A percentile compares a stretch with the other conserved stretches of the same genome.
Conservation (phyloP, 2,113 vertebrate species). For the Solenodon paradoxus region DNA sequence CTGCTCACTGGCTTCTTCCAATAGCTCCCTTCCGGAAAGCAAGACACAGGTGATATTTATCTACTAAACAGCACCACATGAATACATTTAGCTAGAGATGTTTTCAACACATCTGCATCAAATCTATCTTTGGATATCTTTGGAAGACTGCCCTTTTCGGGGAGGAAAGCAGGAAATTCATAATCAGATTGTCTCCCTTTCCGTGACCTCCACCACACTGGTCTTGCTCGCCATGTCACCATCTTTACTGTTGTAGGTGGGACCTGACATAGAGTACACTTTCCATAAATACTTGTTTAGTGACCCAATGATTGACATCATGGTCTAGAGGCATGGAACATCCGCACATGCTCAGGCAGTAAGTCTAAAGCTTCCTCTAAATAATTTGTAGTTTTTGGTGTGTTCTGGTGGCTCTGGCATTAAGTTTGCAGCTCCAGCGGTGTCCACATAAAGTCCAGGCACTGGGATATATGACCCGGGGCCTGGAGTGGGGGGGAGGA, state of each 20-base stretch:
- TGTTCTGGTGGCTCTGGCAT: too few species aligned
- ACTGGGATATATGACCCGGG: too few species aligned
- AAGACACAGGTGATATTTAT: neutral
- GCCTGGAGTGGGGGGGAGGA: too few species aligned
- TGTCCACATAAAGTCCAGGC: too few species aligned
- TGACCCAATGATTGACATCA: neutral
- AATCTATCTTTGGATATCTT: conserved; percentile 38
- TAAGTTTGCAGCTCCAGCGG: too few species aligned
- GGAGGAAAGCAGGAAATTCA: conserved; percentile 33
- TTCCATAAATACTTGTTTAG: neutral
- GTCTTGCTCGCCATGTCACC: neutral
- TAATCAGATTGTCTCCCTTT: neutral
- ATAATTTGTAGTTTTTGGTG: too few species aligned
- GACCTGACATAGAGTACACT: neutral
- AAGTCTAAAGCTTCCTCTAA: neutral
- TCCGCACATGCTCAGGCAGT: neutral
- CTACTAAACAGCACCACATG: neutral
- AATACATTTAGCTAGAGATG: neutral
- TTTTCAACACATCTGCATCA: conserved; percentile 43
- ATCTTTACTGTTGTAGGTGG: neutral
- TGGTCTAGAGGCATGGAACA: neutral
- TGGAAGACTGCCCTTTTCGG: neutral
- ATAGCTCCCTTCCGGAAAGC: neutral
- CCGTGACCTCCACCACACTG: neutral
- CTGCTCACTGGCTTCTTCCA: neutral